Percentiles rank a stretch among this genome's conserved stretches.
Conservation (phyloP, 2,113 vertebrate genomes). For the Notothenia coriiceps region DNA sequence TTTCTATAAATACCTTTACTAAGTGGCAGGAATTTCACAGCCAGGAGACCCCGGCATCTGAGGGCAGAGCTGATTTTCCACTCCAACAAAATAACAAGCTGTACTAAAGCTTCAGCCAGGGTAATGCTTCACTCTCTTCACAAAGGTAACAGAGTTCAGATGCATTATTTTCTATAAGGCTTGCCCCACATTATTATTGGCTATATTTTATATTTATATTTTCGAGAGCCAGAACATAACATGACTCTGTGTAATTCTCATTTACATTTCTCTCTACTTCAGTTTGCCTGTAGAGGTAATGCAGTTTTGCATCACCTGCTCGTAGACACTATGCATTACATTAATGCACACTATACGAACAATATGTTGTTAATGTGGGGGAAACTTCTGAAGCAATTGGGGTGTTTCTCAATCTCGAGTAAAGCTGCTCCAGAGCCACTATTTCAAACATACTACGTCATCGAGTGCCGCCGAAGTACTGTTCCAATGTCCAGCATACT, state of each 20-base stretch:
- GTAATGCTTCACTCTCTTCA: constrained; percentile 6
- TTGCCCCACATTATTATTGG: constrained; percentile 20
- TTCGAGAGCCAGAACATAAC: constrained; percentile 34
- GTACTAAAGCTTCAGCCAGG: constrained; percentile 25
- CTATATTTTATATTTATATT: background rate
- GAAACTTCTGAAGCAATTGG: too few relatives aligned
- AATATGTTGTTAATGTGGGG: too few relatives aligned
- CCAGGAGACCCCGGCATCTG: constrained; percentile 64
- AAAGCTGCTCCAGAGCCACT: too few relatives aligned
- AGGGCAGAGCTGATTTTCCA: constrained; percentile 74
- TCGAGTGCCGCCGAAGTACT: too few relatives aligned
- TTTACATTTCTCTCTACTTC: too few relatives aligned
- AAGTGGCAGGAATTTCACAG: constrained; percentile 81
- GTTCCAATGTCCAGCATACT: too few relatives aligned
- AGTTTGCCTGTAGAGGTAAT: too few relatives aligned
- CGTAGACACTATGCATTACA: too few relatives aligned
- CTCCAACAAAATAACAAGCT: constrained; percentile 50
- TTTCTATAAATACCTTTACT: constrained; percentile 79
- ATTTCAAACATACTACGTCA: too few relatives aligned
- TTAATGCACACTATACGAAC: too few relatives aligned
- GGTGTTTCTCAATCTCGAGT: too few relatives aligned
- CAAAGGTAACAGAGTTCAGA: background rate
- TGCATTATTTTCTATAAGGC: background rate
- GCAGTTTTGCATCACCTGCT: too few relatives aligned
- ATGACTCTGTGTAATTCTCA: constrained; percentile 35